Evolutionary conservation across 2,888 invertebrate genomes (phyloP), one percentile per base, ranked within the genome.

Genomic region (Endomychus coccineus): DNA sequence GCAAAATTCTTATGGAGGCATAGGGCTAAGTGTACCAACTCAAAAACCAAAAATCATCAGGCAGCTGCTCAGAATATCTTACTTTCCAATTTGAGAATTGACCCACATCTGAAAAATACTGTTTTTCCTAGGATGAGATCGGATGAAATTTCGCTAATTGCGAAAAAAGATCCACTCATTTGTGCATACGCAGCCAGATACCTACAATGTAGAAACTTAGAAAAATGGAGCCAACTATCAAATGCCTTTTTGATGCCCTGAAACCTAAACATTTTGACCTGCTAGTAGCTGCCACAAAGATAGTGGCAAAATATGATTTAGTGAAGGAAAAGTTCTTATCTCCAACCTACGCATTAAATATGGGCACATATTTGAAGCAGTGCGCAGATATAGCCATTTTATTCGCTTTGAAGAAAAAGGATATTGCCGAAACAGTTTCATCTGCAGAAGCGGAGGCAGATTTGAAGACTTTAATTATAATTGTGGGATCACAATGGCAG

Each of bases 1-100:
- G 14, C 42, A 13, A 49, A 48, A 36, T 34, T 40, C 10, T 36
- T 52, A 13, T 49, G 42, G 34, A 24, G 46, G 13, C 51, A 52
- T 27, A 46, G 41, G 43, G 50, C 46, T 25, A 36, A 36, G 31
- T 48, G 45, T 36, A n/a, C 3, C 10, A 17, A 11, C 3, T 4
- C n/a, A 7, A 32, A 5, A 7, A 24, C 31, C 3, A 29, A 27
- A 16, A 11, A 14, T 16, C 34, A 36, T 27, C 39, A 21, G 4
- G 23, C 23, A 23, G 43, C 40, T 15, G 33, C 41, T 12, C 32
- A 14, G n/a, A 32, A 14, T 12, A 23, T 9, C 23, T 32, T 25
- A 19, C 10, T 23, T n/a, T 6, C 5, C 6, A 6, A 10, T 3
- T 25, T 16, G 21, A 9, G 3, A 7, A 24, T 32, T 14, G 38